Base-by-base conservation (phyloP, 2,797 vertebrate species). In the Danio aesculapii region DNA sequence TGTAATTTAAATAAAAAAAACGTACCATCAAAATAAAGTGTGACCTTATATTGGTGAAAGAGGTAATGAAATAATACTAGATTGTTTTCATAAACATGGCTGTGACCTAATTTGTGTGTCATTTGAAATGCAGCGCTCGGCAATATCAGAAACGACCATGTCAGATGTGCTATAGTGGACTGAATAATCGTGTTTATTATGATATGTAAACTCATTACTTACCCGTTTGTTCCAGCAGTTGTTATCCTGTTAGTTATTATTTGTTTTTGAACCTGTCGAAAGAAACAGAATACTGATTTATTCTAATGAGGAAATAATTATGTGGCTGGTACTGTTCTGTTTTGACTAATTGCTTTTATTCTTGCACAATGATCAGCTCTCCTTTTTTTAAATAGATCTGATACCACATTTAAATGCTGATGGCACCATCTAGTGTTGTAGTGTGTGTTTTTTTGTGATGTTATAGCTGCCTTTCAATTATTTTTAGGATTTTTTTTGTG, bases 381-480 rank as follows among this genome's bases (percentile, higher is more conserved):
- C 6, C 2, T 30, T 46, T 57, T 58, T 57, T 55, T n/a, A n/a
- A 49, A 50, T 16, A 13, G 6, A 14, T 50, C 13, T 16, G 63
- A 47, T 46, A 16, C 2, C 11, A 50, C 46, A 52, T 41, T 63
- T 53, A 39, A 5, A 43, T 64, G 49, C 49, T 17, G 30, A 46
- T 58, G 52, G 52, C 63, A 68, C 75, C 75, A 68, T 77, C 52
- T 77, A 68, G 75, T 58, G 75, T 77, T 57, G 39, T 10, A 8
- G 13, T 43, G 14, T 8, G 16, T 49, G 4, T 53, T 71, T 41
- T 9, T 41, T 41, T 71, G 10, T 71, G 30, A 57, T 43, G 12
- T 14, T 71, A 16, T 30, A 16, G 30, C 21, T 69, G 47, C 7
- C 13, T 52, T 7, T 47, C 6, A 19, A 8, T 49, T 21, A 39